Evolutionary conservation across 2,113 vertebrate genomes (phyloP), one percentile per base, ranked within the genome.

Genomic region (Colossoma macropomum): DNA sequence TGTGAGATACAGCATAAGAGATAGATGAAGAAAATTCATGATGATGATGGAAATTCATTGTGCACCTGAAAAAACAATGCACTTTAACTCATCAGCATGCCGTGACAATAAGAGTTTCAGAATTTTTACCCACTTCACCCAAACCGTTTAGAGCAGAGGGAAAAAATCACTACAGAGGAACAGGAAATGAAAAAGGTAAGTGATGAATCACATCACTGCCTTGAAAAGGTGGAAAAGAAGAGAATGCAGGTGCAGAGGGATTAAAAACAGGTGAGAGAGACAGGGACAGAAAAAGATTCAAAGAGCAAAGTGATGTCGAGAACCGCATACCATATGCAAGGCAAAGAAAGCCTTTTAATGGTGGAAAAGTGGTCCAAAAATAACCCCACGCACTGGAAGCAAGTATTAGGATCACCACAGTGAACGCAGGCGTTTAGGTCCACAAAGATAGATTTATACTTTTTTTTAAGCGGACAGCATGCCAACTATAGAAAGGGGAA

Each of bases 311-410:
- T 27, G 60, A 79, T 79, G 59, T 83, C 54, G 21, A 32, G 54
- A 38, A 74, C 10, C n/a, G 25, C 71, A 75, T 27, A 50, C 38
- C 52, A 54, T 28, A 34, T 77, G 68, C 12, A 62, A 23, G 71
- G 60, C 70, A 68, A 56, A 62, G 28, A 27, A 77, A 75, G 63
- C 30, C 28, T 50, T 19, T 13, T 78, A 74, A 82, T 48, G 38
- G 74, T 19, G n/a, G 74, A 70, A 82, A 72, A 79, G 83, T 79
- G 84, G 30, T 56, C 38, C 32, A 66, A 32, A 87, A 87, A 85
- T 79, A 84, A 65, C 79, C 4, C 12, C 38, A 23, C 59, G 21
- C 41, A 30, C 41, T 45, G 41, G 41, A 45, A 45, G 41, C 30
- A n/a, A 80, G 17, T 69, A 38, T 56, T 62, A 63, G 54, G 83